Base-by-base conservation (phyloP, 2,888 invertebrate genomes). In the Chymomyza caudatula region DNA sequence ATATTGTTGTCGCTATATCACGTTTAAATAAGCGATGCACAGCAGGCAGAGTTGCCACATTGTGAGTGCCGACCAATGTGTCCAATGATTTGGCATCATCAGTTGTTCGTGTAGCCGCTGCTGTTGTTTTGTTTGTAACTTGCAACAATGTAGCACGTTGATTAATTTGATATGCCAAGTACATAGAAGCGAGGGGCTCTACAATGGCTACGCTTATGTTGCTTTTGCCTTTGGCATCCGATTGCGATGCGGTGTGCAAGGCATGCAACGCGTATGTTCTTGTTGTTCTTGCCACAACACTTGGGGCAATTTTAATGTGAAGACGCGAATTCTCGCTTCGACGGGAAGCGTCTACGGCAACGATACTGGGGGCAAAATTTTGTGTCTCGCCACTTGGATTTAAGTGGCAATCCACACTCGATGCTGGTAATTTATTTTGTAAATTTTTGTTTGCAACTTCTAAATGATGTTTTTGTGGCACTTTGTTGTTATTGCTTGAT, bases 141-240 rank as follows among this genome's bases (percentile, higher is more conserved):
- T 86, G 87, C 86, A 86, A 82, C 86, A 85, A 79, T 86, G 88
- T 82, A 77, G 76, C 77, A 76, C 71, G 71, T 76, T 88, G 87
- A 83, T 87, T 87, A 80, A 88, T 88, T 76, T 84, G 82, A 78
- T 78, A 86, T 83, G 77, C 81, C 78, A 76, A 69, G 71, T 76
- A 73, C 84, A 87, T 79, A 77, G 82, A 84, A 75, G 78, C 77
- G 74, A 80, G 78, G 74, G 74, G 64, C 66, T 70, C 75, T 44
- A 59, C 69, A 61, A 17, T 60, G 68, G 56, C 61, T 37, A 59
- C 64, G 61, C 43, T 52, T 37, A 11, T 37, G 29, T 37, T 37
- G 29, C 11, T 11, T 37, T 37, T 37, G 59, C 55, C 65, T 63
- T 62, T 60, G 52, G 44, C 67, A 63, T 59, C 58, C 78, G 78